Evolutionary conservation across 2,888 invertebrate species (phyloP).

Genomic region (Lochmaea crataegi): DNA sequence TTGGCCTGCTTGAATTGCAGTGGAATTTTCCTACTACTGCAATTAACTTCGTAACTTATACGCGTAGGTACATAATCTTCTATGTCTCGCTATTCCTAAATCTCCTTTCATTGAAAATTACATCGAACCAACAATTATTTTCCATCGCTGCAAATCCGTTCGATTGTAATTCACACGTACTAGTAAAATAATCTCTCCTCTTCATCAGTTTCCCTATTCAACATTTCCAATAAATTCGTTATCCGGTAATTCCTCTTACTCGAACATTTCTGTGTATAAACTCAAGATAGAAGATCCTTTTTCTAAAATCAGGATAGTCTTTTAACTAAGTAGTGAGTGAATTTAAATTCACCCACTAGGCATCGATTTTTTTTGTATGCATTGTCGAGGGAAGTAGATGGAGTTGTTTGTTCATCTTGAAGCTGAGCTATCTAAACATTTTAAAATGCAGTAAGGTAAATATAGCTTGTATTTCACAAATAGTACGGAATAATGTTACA

Average conservation of each 20-base stretch:
- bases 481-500: no score
- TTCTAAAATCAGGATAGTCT: neutral
- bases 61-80: no score
- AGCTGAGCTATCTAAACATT: neutral
- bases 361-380: conserved; percentile 3
- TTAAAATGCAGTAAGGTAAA: neutral
- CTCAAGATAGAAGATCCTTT: neutral
- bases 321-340: conserved; percentile 5
- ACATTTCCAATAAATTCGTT: conserved; percentile 10
- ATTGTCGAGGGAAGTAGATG: neutral
- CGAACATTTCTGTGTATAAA: neutral
- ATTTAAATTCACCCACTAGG: conserved; percentile 4
- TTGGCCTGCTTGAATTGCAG: no score
- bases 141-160: neutral
- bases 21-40: no score
- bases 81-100: no score
- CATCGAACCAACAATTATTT: neutral
- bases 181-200: conserved; percentile 5
- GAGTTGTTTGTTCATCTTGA: neutral
- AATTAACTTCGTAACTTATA: no score
- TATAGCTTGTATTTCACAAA: neutral
- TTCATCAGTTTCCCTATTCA: conserved; percentile 13
- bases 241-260: conserved; percentile 13
- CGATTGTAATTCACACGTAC: neutral
- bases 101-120: neutral